phyloP scores from a whole-genome alignment of 2,888 invertebrate genomes.

The Epiblema foenella region DNA sequence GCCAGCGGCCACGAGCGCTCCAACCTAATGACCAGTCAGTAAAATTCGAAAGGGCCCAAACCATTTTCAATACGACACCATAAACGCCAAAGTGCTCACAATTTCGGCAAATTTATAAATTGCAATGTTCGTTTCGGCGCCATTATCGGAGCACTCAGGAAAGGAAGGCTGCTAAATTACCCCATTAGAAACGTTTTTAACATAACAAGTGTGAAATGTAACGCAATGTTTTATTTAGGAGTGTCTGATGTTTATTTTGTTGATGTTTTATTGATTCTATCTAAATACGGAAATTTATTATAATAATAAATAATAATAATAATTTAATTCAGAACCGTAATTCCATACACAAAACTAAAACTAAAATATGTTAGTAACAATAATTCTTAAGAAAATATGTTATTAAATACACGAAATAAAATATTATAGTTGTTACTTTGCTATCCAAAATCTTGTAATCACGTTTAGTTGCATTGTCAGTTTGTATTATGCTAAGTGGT shows the following conservation, averaged over 20 bases:
- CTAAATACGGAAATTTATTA: background rate
- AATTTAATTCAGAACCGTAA: too few species aligned
- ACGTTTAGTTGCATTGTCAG: too few species aligned
- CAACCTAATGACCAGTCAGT: background rate
- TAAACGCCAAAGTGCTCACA: slow-evolving; percentile 18
- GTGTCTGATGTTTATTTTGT: background rate
- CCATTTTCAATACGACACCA: background rate
- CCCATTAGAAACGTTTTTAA: slow-evolving; percentile 6
- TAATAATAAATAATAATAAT: too few species aligned
- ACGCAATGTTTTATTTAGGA: background rate
- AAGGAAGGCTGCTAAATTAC: slow-evolving; percentile 32
- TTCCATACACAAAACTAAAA: too few species aligned
- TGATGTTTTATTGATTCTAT: background rate
- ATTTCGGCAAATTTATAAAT: slow-evolving; percentile 33
- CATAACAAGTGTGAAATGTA: background rate
- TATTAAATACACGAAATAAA: too few species aligned
- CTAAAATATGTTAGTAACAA: too few species aligned
- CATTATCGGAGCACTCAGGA: slow-evolving; percentile 19
- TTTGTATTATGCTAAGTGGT: too few species aligned
- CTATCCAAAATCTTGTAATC: too few species aligned
- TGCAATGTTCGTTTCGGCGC: slow-evolving; percentile 17
- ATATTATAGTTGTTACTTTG: too few species aligned
- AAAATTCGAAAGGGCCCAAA: background rate
- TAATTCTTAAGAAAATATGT: too few species aligned
- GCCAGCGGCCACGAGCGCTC: too few species aligned